Evolutionary conservation across 1,140 invertebrate genomes (phyloP).

Genomic region (Drosophila pruinosa): DNA sequence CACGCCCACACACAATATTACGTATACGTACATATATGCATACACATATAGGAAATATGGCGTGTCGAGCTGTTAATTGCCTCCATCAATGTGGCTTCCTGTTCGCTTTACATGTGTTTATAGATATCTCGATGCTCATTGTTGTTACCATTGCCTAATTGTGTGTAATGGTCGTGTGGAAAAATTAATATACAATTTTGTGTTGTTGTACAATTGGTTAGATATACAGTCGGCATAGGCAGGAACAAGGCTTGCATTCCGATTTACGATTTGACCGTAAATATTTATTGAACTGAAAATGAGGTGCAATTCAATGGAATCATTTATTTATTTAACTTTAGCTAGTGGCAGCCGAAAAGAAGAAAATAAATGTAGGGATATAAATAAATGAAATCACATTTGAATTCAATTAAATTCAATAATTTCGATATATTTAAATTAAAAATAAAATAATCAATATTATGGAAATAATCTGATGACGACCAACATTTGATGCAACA

Average conservation of each 20-base stretch:
- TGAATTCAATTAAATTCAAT: no score
- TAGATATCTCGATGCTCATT: conserved; percentile 37
- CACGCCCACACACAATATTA: conserved; percentile 30
- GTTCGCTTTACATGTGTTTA: conserved; percentile 71
- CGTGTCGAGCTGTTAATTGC: conserved; percentile 77
- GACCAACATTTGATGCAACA: no score
- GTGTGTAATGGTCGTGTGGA: conserved; percentile 36
- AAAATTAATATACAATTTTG: conserved; percentile 46
- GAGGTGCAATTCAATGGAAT: neutral
- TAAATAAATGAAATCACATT: no score
- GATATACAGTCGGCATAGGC: conserved; percentile 4
- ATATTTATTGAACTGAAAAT: neutral
- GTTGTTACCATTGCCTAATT: conserved; percentile 43
- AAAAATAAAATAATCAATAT: no score
- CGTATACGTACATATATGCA: conserved; percentile 12
- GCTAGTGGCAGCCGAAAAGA: no score
- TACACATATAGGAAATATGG: conserved; percentile 65
- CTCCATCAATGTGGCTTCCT: conserved; percentile 74
- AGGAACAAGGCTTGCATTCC: neutral
- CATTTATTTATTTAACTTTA: no score
- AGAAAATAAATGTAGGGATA: no score
- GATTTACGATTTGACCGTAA: neutral
- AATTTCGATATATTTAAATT: no score
- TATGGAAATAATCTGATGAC: no score
- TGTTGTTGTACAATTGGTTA: conserved; percentile 22